Conservation (phyloP, 2,113 vertebrate genomes). For the Gallinago paraguaiae region DNA sequence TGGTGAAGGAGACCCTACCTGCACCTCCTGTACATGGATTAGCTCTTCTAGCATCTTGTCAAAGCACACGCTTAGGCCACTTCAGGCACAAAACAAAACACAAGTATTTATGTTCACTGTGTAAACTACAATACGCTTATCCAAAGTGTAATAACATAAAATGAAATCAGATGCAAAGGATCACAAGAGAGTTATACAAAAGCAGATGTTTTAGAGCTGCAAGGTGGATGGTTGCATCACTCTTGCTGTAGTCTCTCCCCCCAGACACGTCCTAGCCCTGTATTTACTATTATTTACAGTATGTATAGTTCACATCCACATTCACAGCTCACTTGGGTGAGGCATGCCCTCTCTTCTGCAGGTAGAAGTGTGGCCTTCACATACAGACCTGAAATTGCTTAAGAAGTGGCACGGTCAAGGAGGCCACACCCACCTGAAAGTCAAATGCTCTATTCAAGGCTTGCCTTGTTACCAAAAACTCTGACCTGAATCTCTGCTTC, state of each 20-base stretch:
- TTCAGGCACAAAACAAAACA: not conserved
- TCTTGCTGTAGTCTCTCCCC: not conserved
- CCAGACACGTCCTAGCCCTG: not conserved
- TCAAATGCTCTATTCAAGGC: not conserved
- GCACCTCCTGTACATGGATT: not conserved
- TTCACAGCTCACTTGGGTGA: not conserved
- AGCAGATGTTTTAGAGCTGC: not conserved
- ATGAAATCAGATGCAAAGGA: not conserved
- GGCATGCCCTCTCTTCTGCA: accelerated
- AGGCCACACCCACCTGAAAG: not conserved
- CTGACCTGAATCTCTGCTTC: not conserved
- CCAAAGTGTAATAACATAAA: not conserved
- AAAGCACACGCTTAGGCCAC: not conserved
- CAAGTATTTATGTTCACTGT: not conserved
- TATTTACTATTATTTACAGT: too few species aligned
- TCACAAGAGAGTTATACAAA: not conserved
- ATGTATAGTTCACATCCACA: not conserved
- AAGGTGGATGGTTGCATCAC: not conserved
- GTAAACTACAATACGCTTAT: not conserved
- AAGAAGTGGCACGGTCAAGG: not conserved
- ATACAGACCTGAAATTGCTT: not conserved
- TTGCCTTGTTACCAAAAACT: not conserved
- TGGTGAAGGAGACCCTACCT: accelerated
- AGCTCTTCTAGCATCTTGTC: not conserved
- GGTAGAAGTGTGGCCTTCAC: not conserved